Percentiles rank a stretch among this genome's conserved stretches.
phyloP scores from a whole-genome alignment of 2,797 vertebrate species.

The Fundulus diaphanus region DNA sequence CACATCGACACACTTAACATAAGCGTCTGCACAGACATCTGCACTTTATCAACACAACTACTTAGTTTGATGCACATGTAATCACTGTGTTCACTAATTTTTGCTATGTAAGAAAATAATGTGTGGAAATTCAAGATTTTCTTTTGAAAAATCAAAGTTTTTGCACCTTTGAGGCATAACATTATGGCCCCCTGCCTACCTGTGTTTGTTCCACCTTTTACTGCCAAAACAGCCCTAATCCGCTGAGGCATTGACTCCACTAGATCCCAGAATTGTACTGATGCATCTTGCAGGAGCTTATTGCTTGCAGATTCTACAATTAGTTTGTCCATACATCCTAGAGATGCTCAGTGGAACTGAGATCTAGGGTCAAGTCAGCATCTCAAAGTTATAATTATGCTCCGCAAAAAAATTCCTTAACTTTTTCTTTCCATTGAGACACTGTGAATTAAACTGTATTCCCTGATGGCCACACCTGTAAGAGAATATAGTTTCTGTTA shows the following conservation, averaged over 20 bases:
- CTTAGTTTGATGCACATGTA: constrained; percentile 19
- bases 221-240: neutral
- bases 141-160: neutral
- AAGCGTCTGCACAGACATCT: constrained; percentile 57
- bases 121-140: constrained; percentile 27
- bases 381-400: too few species aligned
- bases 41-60: constrained; percentile 39
- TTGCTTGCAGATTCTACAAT: neutral
- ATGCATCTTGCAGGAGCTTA: neutral
- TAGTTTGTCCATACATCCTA: neutral
- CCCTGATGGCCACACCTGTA: too few species aligned
- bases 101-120: neutral
- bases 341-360: too few species aligned
- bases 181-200: neutral
- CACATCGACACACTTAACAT: constrained; percentile 65
- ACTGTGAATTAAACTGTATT: too few species aligned
- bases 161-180: neutral
- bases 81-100: neutral
- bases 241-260: neutral
- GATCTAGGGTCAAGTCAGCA: too few species aligned
- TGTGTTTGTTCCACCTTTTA: neutral
- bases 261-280: neutral
- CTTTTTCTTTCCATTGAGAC: too few species aligned
- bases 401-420: too few species aligned
- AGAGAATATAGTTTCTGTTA: too few species aligned